A percentile compares a stretch with the other conserved stretches of the same genome.
These are phyloP conservation scores for Leucosticte australis DNA, from an alignment of 2,113 vertebrate genomes.

Conservation along the genomic window DNA sequence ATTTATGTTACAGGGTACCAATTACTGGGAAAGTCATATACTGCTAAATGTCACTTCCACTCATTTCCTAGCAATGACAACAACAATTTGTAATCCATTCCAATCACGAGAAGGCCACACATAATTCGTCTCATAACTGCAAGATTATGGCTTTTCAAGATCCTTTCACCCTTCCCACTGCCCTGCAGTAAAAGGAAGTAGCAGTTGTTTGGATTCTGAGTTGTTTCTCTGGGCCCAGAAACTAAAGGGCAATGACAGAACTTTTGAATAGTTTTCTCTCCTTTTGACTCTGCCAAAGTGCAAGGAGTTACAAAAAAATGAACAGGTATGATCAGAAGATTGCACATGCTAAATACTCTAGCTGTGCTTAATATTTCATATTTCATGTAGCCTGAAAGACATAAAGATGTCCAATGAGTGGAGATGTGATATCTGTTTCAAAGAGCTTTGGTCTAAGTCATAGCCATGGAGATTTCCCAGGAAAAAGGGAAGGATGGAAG, in stretches of 20 bases:
- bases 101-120: background rate
- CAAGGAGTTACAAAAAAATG: background rate
- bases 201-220: background rate
- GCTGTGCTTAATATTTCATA: background rate
- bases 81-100: constrained; percentile 18
- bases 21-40: background rate
- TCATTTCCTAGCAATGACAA: constrained; percentile 8
- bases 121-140: background rate
- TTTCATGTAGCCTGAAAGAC: background rate
- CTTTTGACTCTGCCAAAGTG: background rate
- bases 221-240: background rate
- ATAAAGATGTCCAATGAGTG: background rate
- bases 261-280: background rate
- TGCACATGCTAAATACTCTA: background rate
- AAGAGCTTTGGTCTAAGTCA: background rate
- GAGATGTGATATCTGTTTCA: background rate
- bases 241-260: background rate
- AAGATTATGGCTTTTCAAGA: background rate
- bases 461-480: background rate
- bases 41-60: constrained; percentile 2
- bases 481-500: background rate
- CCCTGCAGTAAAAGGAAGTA: background rate
- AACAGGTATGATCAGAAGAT: background rate
- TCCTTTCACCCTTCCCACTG: background rate
- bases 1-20: background rate